Base-by-base conservation (phyloP, 2,113 vertebrate species). In the Pygoscelis antarcticus region DNA sequence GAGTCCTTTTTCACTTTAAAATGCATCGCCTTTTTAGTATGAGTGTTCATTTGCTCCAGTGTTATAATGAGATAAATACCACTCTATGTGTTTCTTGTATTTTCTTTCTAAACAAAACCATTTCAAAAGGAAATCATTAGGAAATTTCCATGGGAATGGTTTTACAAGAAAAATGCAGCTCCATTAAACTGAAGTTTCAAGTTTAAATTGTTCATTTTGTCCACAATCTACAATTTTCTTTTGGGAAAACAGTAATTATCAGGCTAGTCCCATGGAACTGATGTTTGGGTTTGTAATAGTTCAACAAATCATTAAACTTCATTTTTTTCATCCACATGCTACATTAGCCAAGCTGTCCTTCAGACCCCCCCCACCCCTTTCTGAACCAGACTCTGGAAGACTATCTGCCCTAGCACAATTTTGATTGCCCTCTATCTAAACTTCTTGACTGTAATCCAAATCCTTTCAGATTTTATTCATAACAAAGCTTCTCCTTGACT, bases 251-350 rank as follows among this genome's bases (percentile, higher is more conserved):
- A 47, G 26, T 30, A 69, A 57, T 90, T 81, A 87, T 46, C 82
- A 80, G 42, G 12, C 68, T 75, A n/a, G 38, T 57, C 66, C 74
- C 42, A 30, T 30, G 87, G 76, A 90, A 83, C 47, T 71, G 70
- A 77, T 80, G 82, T 89, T 94, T 90, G 88, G 38, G n/a, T 86
- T 95, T 94, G 40, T 78, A 87, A 51, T 9, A 83, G 25, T 88
- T 93, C 78, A 91, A 69, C 54, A 88, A 93, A 86, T 58, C 38
- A 87, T 89, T 92, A 81, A 83, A 89, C 55, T 54, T 51, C 14
- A 4, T 40, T 46, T 65, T 85, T 82, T 93, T 75, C 65, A 68
- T 60, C 52, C 61, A 40, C 30, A 17, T n/a, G 25, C n/a, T 87
- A 27, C 22, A 40, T 76, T 76, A 91, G 55, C 61, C 61, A 69